Base-by-base conservation (phyloP, 1,140 invertebrate genomes). In the Pachyrhynchus sulphureomaculatus region DNA sequence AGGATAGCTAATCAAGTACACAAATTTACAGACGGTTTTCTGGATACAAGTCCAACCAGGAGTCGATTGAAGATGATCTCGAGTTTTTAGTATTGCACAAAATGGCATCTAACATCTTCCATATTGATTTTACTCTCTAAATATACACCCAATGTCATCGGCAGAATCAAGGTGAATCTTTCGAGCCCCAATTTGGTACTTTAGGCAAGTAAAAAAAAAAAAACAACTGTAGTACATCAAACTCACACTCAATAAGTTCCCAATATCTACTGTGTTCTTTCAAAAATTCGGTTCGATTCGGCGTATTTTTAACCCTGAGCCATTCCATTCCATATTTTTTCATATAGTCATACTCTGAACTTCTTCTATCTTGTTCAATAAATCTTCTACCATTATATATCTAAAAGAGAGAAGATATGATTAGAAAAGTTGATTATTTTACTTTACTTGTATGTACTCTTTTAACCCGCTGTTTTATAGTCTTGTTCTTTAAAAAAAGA, bases 291-390 rank as follows among this genome's bases (percentile, higher is more conserved):
- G 71, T 68, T 62, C 78, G 79, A 9, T 76, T 70, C 32, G 76
- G 70, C 0, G 72, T 44, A 68, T 82, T 74, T 26, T 71, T 78
- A 13, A 75, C 66, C 66, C 81, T 77, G 33, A 87, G 76, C 90
- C 91, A 95, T 48, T 88, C 83, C 17, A 81, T 75, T 0, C 87
- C 86, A 78, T 87, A 88, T 17, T 86, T 83, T 77, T 94, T 95
- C 68, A 94, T 77, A 72, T 94, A 94, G 78, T 95, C 92, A 58
- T 93, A 88, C 71, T 94, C 91, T 0, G 92, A 88, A n/a, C 90
- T 91, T 70, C 87, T 82, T 60, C 90, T 83, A 62, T 92, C 84
- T 41, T 86, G 83, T 0, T 77, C 67, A 5, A 76, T 78, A 62
- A 94, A 85, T 75, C 81, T 74, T 17, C 83, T 83, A 13, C 87